Conservation (phyloP, 2,888 invertebrate genomes). For the Agonopterix alstromeriana region DNA sequence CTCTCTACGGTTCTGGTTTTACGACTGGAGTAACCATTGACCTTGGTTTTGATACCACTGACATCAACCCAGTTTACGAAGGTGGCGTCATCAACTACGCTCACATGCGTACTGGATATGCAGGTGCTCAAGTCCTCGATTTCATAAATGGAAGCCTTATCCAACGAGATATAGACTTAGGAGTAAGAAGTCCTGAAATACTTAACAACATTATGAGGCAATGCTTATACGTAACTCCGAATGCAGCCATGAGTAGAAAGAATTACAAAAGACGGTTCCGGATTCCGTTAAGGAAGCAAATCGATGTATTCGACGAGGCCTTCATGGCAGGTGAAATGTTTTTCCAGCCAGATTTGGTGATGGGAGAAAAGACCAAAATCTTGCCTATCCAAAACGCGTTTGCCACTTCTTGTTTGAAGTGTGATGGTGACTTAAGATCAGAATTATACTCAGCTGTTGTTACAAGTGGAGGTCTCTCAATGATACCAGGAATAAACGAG, state of each 20-base stretch:
- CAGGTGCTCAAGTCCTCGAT: slow-evolving; percentile 30
- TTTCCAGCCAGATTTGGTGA: slow-evolving; percentile 41
- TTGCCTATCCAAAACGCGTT: slow-evolving; percentile 38
- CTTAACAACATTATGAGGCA: slow-evolving; percentile 32
- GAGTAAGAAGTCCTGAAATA: slow-evolving; percentile 13
- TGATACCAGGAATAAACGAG: slow-evolving; percentile 37
- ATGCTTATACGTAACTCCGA: slow-evolving; percentile 30
- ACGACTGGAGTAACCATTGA: slow-evolving; percentile 57
- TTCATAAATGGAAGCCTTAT: slow-evolving; percentile 30
- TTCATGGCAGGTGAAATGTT: slow-evolving; percentile 42
- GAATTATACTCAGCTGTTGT: slow-evolving; percentile 38
- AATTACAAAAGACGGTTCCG: slow-evolving; percentile 22
- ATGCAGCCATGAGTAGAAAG: slow-evolving; percentile 20
- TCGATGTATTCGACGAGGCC: slow-evolving; percentile 42
- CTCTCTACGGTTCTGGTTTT: slow-evolving; percentile 49
- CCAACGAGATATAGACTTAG: slow-evolving; percentile 23
- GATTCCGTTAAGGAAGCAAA: slow-evolving; percentile 33
- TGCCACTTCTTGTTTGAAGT: slow-evolving; percentile 30
- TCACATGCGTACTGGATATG: slow-evolving; percentile 37
- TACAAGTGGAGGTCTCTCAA: slow-evolving; percentile 44
- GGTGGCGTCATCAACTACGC: slow-evolving; percentile 47
- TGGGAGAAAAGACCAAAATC: slow-evolving; percentile 16
- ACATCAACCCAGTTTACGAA: slow-evolving; percentile 49
- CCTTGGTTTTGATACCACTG: slow-evolving; percentile 42
- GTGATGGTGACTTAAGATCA: slow-evolving; percentile 37